phyloP scores from a whole-genome alignment of 2,113 vertebrate species.

The Epinephelus cyanopodus region DNA sequence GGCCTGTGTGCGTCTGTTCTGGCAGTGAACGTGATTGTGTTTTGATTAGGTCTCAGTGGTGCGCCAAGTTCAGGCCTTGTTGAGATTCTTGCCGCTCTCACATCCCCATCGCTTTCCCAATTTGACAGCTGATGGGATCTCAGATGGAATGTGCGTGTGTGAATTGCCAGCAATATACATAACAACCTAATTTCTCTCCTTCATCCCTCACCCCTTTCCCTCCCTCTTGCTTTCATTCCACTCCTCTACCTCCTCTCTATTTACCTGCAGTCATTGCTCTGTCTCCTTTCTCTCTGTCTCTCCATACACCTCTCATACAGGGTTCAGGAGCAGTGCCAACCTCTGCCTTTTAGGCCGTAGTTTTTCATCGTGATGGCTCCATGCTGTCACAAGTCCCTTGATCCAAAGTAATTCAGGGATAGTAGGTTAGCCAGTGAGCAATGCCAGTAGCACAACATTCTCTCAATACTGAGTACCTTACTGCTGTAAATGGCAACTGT shows the following conservation, averaged over 20 bases:
- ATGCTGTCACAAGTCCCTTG: constrained; percentile 28
- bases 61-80: constrained; percentile 74
- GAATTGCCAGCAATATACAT: constrained; percentile 83
- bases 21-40: constrained; percentile 82
- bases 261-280: constrained; percentile 52
- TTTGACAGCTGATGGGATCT: constrained; percentile 86
- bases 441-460: constrained; percentile 17
- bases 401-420: constrained; percentile 9
- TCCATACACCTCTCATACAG: constrained; percentile 40
- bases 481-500: constrained; percentile 35
- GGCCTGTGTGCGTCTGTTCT: constrained; percentile 68
- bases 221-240: constrained; percentile 52
- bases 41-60: constrained; percentile 84
- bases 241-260: constrained; percentile 49
- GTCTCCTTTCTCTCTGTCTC: constrained; percentile 30
- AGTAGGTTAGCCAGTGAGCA: constrained; percentile 24
- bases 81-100: constrained; percentile 78
- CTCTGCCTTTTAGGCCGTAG: constrained; percentile 19
- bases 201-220: constrained; percentile 57
- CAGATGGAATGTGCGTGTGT: constrained; percentile 82
- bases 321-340: constrained; percentile 46
- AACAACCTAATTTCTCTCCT: constrained; percentile 82
- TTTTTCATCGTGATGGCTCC: constrained; percentile 41
- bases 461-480: constrained; percentile 4
- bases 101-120: constrained; percentile 82